phyloP scores from a whole-genome alignment of 2,113 vertebrate species.

The Eptesicus fuscus region DNA sequence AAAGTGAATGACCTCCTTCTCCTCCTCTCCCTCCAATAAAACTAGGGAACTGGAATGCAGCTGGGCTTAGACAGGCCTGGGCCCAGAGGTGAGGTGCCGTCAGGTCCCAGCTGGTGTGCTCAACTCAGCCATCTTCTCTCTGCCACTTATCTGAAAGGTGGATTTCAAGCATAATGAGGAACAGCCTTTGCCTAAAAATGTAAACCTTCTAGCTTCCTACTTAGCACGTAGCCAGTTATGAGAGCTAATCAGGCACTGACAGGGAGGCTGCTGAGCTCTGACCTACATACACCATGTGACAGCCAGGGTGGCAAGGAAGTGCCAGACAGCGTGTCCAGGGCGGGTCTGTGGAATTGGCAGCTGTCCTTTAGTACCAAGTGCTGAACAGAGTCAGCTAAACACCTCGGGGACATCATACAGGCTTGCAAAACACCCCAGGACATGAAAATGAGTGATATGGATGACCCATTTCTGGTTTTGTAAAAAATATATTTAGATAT shows the following conservation, averaged over 20 bases:
- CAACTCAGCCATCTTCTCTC: not conserved
- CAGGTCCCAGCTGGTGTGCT: not conserved
- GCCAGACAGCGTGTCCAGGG: rapidly evolving
- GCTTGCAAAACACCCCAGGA: not conserved
- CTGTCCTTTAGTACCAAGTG: not conserved
- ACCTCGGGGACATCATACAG: not conserved
- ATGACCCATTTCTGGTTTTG: not conserved
- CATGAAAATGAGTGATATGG: not conserved
- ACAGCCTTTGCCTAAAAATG: not conserved
- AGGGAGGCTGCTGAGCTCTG: not conserved
- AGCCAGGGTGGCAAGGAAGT: not conserved
- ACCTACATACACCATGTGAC: not conserved
- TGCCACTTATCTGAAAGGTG: not conserved
- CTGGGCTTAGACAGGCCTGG: not conserved
- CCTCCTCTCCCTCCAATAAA: not conserved
- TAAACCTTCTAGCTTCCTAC: not conserved
- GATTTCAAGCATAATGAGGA: not conserved
- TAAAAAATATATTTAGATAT: not conserved
- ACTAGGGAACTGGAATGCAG: not conserved
- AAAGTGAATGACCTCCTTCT: not conserved
- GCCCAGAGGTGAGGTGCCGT: not conserved
- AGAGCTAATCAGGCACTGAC: not conserved
- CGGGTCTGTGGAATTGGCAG: too few species aligned
- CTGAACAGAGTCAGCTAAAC: not conserved
- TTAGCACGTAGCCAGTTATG: not conserved